Evolutionary conservation across 2,113 vertebrate genomes (phyloP).

Genomic region (Chinchilla lanigera): DNA sequence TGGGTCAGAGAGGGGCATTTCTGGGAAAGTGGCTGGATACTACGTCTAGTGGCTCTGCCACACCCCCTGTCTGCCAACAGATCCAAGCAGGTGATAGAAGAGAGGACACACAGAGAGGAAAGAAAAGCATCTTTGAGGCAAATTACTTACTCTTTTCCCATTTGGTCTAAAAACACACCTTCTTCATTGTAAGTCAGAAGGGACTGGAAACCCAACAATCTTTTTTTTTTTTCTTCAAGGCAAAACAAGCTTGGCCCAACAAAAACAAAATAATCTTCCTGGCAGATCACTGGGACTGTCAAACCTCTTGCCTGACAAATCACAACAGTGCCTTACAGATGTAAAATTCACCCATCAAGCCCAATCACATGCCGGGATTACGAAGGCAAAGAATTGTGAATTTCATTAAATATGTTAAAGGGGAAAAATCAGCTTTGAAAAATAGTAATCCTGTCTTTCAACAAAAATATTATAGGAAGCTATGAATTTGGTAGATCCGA

Average conservation of each 20-base stretch:
- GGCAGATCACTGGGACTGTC: constrained; percentile 67
- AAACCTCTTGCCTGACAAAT: constrained; percentile 84
- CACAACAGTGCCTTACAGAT: constrained; percentile 78
- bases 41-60: not conserved
- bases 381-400: constrained; percentile 87
- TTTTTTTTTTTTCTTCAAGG: constrained; percentile 45
- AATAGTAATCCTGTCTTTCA: constrained; percentile 99
- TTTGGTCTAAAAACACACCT: constrained; percentile 66
- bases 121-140: constrained; percentile 49
- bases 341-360: constrained; percentile 82
- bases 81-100: not conserved
- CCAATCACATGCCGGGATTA: constrained; percentile 82
- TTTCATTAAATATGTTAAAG: constrained; percentile 92
- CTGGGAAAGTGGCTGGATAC: not conserved
- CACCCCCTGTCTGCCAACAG: not conserved
- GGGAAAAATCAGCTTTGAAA: constrained; percentile 91
- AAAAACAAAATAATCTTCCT: constrained; percentile 82
- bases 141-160: constrained; percentile 65
- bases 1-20: not conserved
- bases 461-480: constrained; percentile 99
- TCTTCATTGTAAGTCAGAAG: constrained; percentile 55
- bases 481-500: constrained; percentile 99
- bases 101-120: not conserved
- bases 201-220: constrained; percentile 61
- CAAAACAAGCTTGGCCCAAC: constrained; percentile 68